Evolutionary conservation across 2,797 vertebrate species (phyloP), one percentile per base, ranked within the genome.

Genomic region (Gallirallus australis): DNA sequence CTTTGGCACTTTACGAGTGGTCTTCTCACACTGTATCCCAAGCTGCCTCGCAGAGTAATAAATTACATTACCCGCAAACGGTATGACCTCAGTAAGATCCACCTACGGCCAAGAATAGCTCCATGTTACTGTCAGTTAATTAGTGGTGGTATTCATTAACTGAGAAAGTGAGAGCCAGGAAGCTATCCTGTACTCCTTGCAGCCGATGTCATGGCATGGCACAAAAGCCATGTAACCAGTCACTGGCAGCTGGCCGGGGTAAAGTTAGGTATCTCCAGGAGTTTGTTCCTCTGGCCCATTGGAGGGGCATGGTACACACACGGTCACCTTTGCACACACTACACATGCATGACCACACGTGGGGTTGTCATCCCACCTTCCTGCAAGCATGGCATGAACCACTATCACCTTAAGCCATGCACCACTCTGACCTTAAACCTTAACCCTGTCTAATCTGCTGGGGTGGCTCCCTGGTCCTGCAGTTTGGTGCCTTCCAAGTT

Each of bases 41-140:
- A 85, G 95, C 78, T 60, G 68, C 92, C 78, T 95, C 89, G 35
- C 45, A n/a, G 86, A 71, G 60, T 75, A 95, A 97, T 97, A 97
- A 96, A 97, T 97, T 96, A 95, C 63, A 66, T 89, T 95, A 92
- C 96, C 85, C 82, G 0, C 85, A 97, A 95, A 63, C 18, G 14
- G 86, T 59, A 97, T 97, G 97, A 97, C 82, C 92, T 98, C 97
- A 98, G 93, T 54, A 78, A 95, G 93, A 84, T 96, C 91, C 50
- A 80, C 85, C 45, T 56, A 64, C 6, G 23, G 94, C 96, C 97
- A 97, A 97, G 96, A 97, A 94, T 72, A 96, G 90, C 92, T 97
- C 61, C 93, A 79, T 90, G 86, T 97, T 94, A 90, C 96, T 96
- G 96, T 95, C 96, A 97, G 96, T 89, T 98, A 98, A 97, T 98